Evolutionary conservation across 1,140 invertebrate species (phyloP), one percentile per base, ranked within the genome.

Genomic region (Dufourea novaeangliae): DNA sequence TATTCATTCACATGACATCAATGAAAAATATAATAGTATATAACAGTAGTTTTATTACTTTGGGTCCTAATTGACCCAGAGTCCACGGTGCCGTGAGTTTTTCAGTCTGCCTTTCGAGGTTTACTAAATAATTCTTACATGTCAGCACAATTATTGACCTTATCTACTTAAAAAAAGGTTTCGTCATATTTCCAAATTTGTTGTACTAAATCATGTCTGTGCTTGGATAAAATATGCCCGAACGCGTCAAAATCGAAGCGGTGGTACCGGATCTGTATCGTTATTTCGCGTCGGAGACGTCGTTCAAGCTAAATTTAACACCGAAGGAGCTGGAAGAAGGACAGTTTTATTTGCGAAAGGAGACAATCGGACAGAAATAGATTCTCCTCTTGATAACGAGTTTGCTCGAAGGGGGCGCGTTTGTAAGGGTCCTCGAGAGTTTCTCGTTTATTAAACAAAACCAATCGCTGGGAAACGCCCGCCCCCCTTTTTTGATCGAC

Each of bases 391-490:
- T 25, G 17, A 39, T 25, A 62, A 56, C 32, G 50, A 20, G 62
- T 20, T 29, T 37, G 52, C 1, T 67, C 22, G n/a, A 11, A n/a
- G 1, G 17, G 32, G 50, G 64, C 46, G 41, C 12, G 3, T 44
- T 3, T 5, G 59, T 4, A 4, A 41, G 12, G n/a, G 22, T 17
- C 1, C 0, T 62, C 32, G 34, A 37, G 17, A 57, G 8, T 29
- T n/a, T 27, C 20, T 17, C 17, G 5, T 37, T 11, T 7, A 32
- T 54, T 37, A 71, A 82, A 74, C 41, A 62, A 83, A 50, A 84
- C 83, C 76, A 67, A 79, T 79, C 82, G 61, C 5, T 52, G 8
- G 52, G 11, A 29, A 83, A 80, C 59, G 20, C 25, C 14, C 14
- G 22, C n/a, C n/a, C n/a, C n/a, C n/a, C n/a, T n/a, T 56, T 75